phyloP scores from a whole-genome alignment of 2,888 invertebrate genomes.

The Ectropis crepuscularia region DNA sequence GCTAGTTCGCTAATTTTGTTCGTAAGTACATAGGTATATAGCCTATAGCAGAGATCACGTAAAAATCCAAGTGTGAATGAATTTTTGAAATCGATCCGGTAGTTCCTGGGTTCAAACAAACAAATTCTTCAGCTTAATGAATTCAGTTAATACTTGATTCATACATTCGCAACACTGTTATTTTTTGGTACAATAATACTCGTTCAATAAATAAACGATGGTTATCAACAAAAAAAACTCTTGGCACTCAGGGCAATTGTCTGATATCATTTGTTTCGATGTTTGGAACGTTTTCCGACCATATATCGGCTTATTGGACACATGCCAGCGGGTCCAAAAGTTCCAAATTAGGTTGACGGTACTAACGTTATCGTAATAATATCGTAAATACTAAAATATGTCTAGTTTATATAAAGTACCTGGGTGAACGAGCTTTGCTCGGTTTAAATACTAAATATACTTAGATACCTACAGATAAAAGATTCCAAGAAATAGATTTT shows the following conservation, averaged over 20 bases:
- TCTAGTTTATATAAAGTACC: constrained; percentile 3
- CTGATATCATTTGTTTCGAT: constrained; percentile 38
- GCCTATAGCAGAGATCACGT: no score
- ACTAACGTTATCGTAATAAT: constrained; percentile 28
- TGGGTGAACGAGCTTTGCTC: no score
- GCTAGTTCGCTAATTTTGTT: no score
- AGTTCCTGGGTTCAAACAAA: no score
- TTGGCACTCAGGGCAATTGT: constrained; percentile 34
- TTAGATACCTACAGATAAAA: no score
- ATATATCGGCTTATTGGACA: constrained; percentile 34
- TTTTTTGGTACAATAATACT: not conserved
- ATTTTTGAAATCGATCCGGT: no score
- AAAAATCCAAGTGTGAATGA: no score
- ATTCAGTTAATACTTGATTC: not conserved
- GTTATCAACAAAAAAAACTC: constrained; percentile 34
- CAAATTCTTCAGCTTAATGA: no score
- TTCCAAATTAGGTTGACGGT: constrained; percentile 20
- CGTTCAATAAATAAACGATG: constrained; percentile 18
- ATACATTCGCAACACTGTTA: not conserved
- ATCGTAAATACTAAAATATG: constrained; percentile 28
- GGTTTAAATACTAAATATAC: no score
- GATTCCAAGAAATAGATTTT: no score
- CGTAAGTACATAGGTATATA: no score
- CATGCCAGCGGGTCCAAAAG: constrained; percentile 34
- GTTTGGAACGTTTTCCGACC: constrained; percentile 27